Conservation (phyloP, 2,113 vertebrate genomes). For the Melanerpes aurifrons region DNA sequence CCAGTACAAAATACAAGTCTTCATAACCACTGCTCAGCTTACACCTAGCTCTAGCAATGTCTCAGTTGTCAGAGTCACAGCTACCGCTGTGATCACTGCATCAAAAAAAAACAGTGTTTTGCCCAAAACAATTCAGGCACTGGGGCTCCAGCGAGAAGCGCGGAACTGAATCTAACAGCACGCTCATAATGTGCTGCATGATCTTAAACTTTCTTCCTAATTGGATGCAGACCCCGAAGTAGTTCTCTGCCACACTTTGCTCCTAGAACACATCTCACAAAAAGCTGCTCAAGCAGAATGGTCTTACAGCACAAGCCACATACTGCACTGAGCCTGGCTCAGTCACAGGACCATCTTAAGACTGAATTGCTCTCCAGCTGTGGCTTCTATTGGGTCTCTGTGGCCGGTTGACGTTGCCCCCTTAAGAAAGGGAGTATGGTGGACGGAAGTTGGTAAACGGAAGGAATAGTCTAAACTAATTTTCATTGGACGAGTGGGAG, state of each 20-base stretch:
- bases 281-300: not conserved
- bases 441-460: too few relatives aligned
- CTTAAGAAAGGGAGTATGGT: too few relatives aligned
- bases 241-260: rapidly evolving
- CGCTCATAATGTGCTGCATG: not conserved
- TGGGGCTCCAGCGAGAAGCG: not conserved
- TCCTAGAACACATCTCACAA: rapidly evolving
- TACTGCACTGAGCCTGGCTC: rapidly evolving
- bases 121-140: not conserved
- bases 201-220: not conserved
- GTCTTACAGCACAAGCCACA: rapidly evolving
- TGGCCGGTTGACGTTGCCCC: too few relatives aligned
- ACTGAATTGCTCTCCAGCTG: rapidly evolving
- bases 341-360: rapidly evolving
- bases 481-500: too few relatives aligned
- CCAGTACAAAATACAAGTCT: not conserved
- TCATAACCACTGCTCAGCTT: not conserved
- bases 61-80: not conserved
- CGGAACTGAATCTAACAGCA: not conserved
- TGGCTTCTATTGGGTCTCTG: rapidly evolving
- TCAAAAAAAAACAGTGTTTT: not conserved
- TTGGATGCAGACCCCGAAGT: rapidly evolving
- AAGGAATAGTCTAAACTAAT: too few relatives aligned
- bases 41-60: not conserved
- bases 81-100: rapidly evolving